These are phyloP conservation scores for Phenganax subtilis DNA, from an alignment of 92 coral and sea anemone genomes.

Conservation along the genomic window DNA sequence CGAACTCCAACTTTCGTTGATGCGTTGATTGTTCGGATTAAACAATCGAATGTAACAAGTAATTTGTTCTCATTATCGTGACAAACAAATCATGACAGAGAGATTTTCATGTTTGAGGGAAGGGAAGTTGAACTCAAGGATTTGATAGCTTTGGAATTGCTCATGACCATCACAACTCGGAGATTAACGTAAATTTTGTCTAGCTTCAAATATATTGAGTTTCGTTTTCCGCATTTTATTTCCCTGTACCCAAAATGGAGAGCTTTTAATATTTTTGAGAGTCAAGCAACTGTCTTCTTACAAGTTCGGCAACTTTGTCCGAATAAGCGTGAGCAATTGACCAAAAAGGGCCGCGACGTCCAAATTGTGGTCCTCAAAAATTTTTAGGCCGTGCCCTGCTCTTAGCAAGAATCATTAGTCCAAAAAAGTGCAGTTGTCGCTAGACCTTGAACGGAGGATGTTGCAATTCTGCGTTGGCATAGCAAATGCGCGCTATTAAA, in stretches of 20 bases:
- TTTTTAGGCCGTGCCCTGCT: neutral
- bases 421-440: conserved; percentile 9
- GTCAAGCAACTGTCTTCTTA: neutral
- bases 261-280: neutral
- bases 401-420: neutral
- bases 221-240: neutral
- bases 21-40: too few relatives aligned
- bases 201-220: neutral
- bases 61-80: too few relatives aligned
- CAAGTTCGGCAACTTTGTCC: conserved; percentile 13
- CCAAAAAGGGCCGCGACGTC: conserved; percentile 1
- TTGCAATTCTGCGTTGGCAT: conserved; percentile 34
- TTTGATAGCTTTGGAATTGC: neutral
- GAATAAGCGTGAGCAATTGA: conserved; percentile 8
- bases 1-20: too few relatives aligned
- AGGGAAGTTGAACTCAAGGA: too few relatives aligned
- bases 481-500: conserved; percentile 14
- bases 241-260: conserved; percentile 11
- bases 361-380: conserved; percentile 12
- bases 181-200: neutral
- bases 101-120: too few relatives aligned
- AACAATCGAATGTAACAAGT: too few relatives aligned
- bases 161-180: neutral
- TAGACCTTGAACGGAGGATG: neutral
- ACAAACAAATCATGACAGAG: too few relatives aligned